Percentiles rank a stretch among this genome's conserved stretches.
phyloP scores from a whole-genome alignment of 2,888 invertebrate genomes.

The Holacanthella duospinosa region DNA sequence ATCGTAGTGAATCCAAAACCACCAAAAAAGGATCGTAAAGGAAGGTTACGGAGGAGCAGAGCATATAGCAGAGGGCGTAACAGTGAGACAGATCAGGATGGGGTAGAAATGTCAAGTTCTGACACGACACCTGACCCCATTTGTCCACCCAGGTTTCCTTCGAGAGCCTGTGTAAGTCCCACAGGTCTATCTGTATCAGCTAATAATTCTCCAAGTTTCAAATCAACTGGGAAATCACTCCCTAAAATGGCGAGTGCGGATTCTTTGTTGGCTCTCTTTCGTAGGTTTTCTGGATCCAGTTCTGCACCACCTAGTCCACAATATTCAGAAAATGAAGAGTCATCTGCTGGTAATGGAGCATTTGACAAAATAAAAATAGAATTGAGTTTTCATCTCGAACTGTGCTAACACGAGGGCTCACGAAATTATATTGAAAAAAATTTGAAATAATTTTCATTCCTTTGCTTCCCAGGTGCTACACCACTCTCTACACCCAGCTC shows the following conservation, averaged over 20 bases:
- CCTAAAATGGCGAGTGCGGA: conserved; percentile 66
- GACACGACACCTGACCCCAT: conserved; percentile 41
- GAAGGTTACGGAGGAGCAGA: conserved; percentile 42
- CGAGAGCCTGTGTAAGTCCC: conserved; percentile 42
- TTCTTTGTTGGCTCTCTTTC: conserved; percentile 65
- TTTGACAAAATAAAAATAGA: too few relatives aligned
- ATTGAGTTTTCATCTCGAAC: too few relatives aligned
- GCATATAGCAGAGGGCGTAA: conserved; percentile 66
- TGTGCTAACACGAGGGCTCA: too few relatives aligned
- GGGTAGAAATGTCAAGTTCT: conserved; percentile 55
- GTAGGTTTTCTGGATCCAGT: conserved; percentile 46
- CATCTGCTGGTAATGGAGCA: conserved; percentile 47
- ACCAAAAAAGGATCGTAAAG: conserved; percentile 34
- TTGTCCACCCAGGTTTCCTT: conserved; percentile 39
- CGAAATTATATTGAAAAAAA: too few relatives aligned
- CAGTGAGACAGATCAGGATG: conserved; percentile 42
- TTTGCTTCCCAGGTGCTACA: conserved; percentile 33
- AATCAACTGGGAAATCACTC: conserved; percentile 40
- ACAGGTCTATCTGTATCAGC: conserved; percentile 26
- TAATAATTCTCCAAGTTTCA: conserved; percentile 9
- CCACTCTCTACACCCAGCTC: conserved; percentile 51
- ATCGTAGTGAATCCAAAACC: conserved; percentile 19
- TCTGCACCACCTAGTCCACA: conserved; percentile 65
- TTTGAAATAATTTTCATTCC: conserved; percentile 3
- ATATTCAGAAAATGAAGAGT: conserved; percentile 57